Conservation (phyloP, 2,888 invertebrate genomes). For the Drosophila niveifrons region DNA sequence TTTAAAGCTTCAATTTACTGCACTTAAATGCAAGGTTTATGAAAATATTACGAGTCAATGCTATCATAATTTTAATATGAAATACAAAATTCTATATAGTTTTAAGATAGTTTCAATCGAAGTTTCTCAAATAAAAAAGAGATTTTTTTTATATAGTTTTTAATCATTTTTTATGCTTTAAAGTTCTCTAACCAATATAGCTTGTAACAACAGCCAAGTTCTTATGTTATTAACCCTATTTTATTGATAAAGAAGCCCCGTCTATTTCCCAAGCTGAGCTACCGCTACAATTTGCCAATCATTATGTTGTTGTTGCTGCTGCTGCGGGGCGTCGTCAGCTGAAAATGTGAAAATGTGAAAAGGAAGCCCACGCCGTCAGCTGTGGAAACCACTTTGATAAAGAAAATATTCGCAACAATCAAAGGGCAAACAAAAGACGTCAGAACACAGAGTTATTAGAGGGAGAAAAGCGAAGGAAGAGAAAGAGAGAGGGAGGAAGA, state of each 20-base stretch:
- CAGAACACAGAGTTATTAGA: neutral
- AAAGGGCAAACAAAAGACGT: constrained; percentile 50
- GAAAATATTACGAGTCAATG: too few species aligned
- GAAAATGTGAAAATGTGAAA: constrained; percentile 20
- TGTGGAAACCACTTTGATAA: constrained; percentile 59
- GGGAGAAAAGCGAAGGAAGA: neutral
- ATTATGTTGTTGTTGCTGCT: constrained; percentile 31
- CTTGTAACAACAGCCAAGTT: neutral
- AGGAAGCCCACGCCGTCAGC: constrained; percentile 23
- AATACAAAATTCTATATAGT: neutral
- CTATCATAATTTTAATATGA: neutral
- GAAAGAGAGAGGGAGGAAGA: neutral
- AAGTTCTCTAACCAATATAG: neutral
- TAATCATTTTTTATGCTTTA: neutral
- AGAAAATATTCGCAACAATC: constrained; percentile 67
- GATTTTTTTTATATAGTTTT: too few species aligned
- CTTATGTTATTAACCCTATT: neutral
- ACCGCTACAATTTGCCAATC: constrained; percentile 47
- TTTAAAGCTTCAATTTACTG: too few species aligned
- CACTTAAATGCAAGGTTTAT: too few species aligned
- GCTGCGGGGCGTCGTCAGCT: constrained; percentile 13
- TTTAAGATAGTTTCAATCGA: neutral
- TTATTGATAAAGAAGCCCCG: constrained; percentile 1
- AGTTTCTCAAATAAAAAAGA: too few species aligned
- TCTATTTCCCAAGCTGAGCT: neutral